Evolutionary conservation across 2,113 vertebrate species (phyloP).

Genomic region (Apistogramma diplotaenia): DNA sequence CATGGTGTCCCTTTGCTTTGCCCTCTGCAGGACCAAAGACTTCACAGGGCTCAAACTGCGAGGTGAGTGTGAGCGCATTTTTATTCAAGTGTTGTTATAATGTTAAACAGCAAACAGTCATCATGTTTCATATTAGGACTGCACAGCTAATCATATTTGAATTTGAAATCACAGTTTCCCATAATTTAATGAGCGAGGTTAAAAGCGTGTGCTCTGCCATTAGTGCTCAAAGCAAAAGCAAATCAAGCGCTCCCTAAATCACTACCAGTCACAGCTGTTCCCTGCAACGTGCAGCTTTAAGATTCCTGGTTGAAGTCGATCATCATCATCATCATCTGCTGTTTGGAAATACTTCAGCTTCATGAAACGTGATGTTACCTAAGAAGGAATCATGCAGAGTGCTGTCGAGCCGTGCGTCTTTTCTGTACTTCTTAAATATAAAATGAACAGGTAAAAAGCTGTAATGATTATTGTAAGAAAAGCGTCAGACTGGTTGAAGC

Average conservation of each 20-base stretch:
- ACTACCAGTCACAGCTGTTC: background rate
- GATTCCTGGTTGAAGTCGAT: no score
- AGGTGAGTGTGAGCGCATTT: conserved; percentile 15
- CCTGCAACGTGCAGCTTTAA: no score
- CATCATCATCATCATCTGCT: background rate
- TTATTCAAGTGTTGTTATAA: background rate
- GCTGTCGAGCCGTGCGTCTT: no score
- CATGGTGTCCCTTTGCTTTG: background rate
- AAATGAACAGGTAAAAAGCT: no score
- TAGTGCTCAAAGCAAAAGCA: background rate
- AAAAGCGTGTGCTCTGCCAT: background rate
- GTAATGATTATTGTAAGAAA: no score
- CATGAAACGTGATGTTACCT: no score
- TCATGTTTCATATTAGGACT: background rate
- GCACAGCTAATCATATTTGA: no score
- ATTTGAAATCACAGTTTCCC: no score
- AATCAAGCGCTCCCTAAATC: fast-evolving
- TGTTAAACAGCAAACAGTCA: fast-evolving
- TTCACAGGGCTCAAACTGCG: background rate
- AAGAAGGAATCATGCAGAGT: no score
- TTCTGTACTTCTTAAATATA: no score
- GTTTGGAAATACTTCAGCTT: background rate
- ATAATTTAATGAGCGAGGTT: background rate
- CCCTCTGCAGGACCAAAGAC: background rate
- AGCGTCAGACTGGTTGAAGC: no score